Evolutionary conservation across 2,113 vertebrate species (phyloP), one percentile per base, ranked within the genome.

Genomic region (Pygoscelis antarcticus): DNA sequence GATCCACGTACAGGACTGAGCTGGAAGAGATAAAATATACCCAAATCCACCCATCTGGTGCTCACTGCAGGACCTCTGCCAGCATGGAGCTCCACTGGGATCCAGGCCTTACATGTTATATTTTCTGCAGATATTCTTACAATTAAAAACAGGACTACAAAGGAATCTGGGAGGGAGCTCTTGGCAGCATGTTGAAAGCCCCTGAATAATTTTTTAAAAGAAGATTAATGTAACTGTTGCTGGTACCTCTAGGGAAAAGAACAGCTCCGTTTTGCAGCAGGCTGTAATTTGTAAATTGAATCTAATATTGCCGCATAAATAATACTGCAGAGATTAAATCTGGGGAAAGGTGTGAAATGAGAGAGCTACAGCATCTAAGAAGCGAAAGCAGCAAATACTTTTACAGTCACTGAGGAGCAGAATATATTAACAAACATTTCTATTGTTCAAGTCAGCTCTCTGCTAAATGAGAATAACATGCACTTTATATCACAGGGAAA

Each of bases 391-490:
- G 96, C 91, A 92, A 96, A 97, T 86, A 88, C 70, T 85, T 97
- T 98, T 93, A 94, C 80, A 60, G 89, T 72, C 74, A 42, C 40
- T 85, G 87, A 3, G 8, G 82, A 68, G 79, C 65, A 65, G 85
- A 94, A 90, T 95, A 88, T 89, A 97, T 97, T 97, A 98, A 86
- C 97, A 97, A 97, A 93, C 27, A 55, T 97, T 97, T 94, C 97
- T 98, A 97, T 92, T 96, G 77, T 97, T 98, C 94, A 71, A 94
- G 91, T 97, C 93, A 96, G 96, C 95, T 64, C 36, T 83, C 89
- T 79, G 70, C 79, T 97, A 95, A 96, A 98, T 97, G 97, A 97
- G 98, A 98, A 98, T 97, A 98, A 93, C 98, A 98, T 89, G 83
- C 91, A 93, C 38, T 98, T 97, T 96, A 92, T 83, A 94, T 97